Evolutionary conservation across 2,888 invertebrate genomes (phyloP), one percentile per base, ranked within the genome.

Genomic region (Liopterus haemorrhoidalis): DNA sequence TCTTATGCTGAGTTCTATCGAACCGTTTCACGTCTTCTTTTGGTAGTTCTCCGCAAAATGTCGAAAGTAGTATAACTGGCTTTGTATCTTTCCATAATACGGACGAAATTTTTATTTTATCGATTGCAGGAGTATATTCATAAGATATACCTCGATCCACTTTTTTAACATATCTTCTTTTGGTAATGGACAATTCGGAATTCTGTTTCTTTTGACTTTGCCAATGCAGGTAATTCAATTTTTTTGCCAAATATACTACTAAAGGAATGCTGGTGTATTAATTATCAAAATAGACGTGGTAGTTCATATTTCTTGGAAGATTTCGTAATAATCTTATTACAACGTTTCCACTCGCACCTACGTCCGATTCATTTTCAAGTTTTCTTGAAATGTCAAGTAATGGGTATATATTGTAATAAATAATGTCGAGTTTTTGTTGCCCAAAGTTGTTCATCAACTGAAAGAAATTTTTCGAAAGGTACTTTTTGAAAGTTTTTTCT

Each of bases 31-130:
- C 11, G 4, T 11, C 50, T 27, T 49, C 32, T 45, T 39, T 50
- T n/a, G 61, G 57, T 11, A 54, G 14, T 52, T 53, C 46, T 15
- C 58, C 60, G 43, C 41, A 55, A 52, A 58, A 62, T 50, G 51
- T 58, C 4, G 61, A 62, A 22, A 51, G 49, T 11, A 61, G 48
- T 5, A 46, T 56, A 8, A 63, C 61, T 47, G 54, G 41, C 54
- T 63, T 61, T 47, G 61, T 63, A 50, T 61, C 58, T 42, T 59
- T 57, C 59, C 61, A 63, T 11, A 52, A 41, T 25, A 60, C 55
- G 40, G 30, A 52, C 27, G 40, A 40, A 43, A 50, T 40, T 24
- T 43, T 35, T 27, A 45, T 38, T 11, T 28, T 47, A 21, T 51
- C 45, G 35, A 37, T 33, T 18, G 35, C 37, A 19, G 42, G 19